Base-by-base conservation (phyloP, 2,888 invertebrate species). In the Patella pellucida region DNA sequence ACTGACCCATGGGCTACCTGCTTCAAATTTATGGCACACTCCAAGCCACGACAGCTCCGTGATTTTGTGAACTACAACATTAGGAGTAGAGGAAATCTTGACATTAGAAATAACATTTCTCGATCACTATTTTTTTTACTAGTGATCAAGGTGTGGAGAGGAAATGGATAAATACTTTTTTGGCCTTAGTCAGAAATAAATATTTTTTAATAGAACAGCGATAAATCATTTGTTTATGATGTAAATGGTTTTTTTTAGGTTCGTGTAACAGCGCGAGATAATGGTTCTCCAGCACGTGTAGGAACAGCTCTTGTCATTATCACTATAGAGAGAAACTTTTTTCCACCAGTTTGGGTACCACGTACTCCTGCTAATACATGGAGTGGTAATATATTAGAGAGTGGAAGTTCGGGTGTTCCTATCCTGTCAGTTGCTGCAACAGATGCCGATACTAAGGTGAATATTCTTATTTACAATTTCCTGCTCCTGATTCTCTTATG, bases 221-320 rank as follows among this genome's bases (percentile, higher is more conserved):
- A 41, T 9, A 41, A 41, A 41, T 41, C 41, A 41, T 41, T 41
- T 41, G 41, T 9, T 41, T 41, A 9, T 41, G 41, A 41, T 41
- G 41, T 41, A 41, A 41, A 41, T 41, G 9, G 9, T 41, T 9
- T 56, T 14, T 76, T 74, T 15, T 76, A 89, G 88, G 78, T 88
- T 5, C 79, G 89, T 62, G 82, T 89, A 9, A 71, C 85, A 62
- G 89, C 87, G 9, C 75, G 72, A n/a, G 89, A 89, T 76, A 86
- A 87, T 76, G 89, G 88, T 52, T 73, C 79, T 12, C 88, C 89
- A 14, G 78, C 85, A 0, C 78, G 84, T 16, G 82, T 83, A 50
- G 85, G 84, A 9, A 81, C 85, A 41, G 84, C 85, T 54, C 78
- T 87, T 41, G 84, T 87, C 27, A 79, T 82, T 16, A 85, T 89